A percentile compares a stretch with the other conserved stretches of the same genome.
Evolutionary conservation across 2,888 invertebrate species (phyloP).

Genomic region (Pollenia amentaria): DNA sequence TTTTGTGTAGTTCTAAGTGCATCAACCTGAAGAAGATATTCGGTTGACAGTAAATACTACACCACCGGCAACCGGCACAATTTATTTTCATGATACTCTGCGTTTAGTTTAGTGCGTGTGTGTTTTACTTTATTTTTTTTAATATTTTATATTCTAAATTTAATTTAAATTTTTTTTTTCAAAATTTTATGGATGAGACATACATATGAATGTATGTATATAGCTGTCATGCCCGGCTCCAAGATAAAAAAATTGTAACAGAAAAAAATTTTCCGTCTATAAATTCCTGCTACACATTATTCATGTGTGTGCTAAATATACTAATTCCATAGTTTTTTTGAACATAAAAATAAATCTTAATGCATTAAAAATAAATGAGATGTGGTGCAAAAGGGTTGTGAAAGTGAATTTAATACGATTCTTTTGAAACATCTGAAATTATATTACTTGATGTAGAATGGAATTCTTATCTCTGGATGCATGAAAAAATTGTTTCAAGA

Average conservation of each 20-base stretch:
- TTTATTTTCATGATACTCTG: conserved; percentile 25
- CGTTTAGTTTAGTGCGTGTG: conserved; percentile 17
- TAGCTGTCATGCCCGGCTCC: conserved; percentile 51
- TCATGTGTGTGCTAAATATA: conserved; percentile 52
- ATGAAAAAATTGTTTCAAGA: background rate
- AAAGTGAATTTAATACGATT: conserved; percentile 6
- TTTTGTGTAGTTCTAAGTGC: conserved; percentile 61
- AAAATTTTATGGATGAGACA: conserved; percentile 63
- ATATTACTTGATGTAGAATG: background rate
- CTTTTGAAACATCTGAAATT: background rate
- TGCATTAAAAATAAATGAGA: conserved; percentile 28
- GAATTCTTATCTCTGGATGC: background rate
- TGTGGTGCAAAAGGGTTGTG: background rate
- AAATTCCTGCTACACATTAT: conserved; percentile 32
- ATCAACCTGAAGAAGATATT: conserved; percentile 35
- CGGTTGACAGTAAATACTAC: conserved; percentile 54
- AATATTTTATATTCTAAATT: conserved; percentile 64
- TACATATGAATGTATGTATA: no score
- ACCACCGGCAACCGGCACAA: conserved; percentile 53
- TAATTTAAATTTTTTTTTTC: conserved; percentile 43
- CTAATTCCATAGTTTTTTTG: conserved; percentile 20
- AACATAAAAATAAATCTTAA: conserved; percentile 24
- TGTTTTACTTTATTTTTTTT: background rate
- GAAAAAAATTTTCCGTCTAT: conserved; percentile 1
- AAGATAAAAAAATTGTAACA: conserved; percentile 41